Percentiles rank a stretch among this genome's conserved stretches.
Conservation (phyloP, 2,888 invertebrate genomes). For the Luperina testacea region DNA sequence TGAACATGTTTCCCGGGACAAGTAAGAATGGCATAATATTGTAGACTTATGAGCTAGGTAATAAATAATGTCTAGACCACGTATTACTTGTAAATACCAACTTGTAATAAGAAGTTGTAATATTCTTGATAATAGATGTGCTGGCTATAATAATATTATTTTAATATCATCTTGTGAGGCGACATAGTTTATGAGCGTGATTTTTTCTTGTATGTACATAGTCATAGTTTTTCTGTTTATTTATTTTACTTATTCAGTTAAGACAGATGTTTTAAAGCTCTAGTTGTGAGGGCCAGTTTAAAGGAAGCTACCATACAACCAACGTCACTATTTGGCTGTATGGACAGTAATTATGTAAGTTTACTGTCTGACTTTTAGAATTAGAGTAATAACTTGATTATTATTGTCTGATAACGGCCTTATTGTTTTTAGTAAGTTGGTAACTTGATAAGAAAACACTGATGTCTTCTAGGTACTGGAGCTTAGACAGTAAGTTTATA, state of each 20-base stretch:
- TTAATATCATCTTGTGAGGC: conserved; percentile 31
- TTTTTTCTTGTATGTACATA: background rate
- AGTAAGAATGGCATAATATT: conserved; percentile 46
- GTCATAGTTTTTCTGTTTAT: background rate
- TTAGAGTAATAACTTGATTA: background rate
- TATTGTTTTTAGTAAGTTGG: background rate
- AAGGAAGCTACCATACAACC: background rate
- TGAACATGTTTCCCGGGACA: conserved; percentile 44
- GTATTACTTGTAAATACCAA: conserved; percentile 51
- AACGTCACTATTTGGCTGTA: background rate
- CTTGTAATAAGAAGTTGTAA: conserved; percentile 51
- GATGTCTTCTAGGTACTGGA: background rate
- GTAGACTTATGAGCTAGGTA: conserved; percentile 36
- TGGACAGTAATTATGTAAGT: background rate
- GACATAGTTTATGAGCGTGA: background rate
- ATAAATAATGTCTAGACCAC: conserved; percentile 57
- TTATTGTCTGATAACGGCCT: background rate
- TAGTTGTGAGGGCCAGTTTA: background rate
- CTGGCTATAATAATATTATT: conserved; percentile 19
- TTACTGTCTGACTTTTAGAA: background rate
- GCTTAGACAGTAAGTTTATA: background rate
- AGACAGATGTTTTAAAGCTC: background rate
- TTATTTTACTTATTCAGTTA: background rate
- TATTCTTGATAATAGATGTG: conserved; percentile 36
- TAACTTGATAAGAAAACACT: background rate